Evolutionary conservation across 2,797 vertebrate genomes (phyloP).

Genomic region (Hafferia zeledoni): DNA sequence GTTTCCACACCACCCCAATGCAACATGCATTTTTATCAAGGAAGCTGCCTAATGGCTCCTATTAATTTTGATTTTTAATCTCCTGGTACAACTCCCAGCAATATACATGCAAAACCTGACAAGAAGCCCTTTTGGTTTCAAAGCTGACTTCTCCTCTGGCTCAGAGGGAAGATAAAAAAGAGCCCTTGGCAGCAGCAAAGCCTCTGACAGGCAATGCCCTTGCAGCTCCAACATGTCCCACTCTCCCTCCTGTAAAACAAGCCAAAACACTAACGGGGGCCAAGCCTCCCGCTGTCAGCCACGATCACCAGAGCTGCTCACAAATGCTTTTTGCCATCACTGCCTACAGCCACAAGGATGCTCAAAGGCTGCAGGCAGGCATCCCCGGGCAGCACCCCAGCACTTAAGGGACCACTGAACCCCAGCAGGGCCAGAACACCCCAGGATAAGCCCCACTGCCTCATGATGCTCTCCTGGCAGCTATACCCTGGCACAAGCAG

Average conservation of each 20-base stretch:
- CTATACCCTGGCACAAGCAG: not conserved
- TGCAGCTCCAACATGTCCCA: not conserved
- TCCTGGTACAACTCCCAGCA: not conserved
- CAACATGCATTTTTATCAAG: slow-evolving; percentile 6
- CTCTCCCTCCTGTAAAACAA: not conserved
- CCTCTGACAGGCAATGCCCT: slow-evolving; percentile 15
- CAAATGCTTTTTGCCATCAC: accelerated
- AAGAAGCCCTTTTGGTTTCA: not conserved
- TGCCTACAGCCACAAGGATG: not conserved
- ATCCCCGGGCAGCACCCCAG: accelerated
- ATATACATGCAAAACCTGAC: not conserved
- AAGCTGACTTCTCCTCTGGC: slow-evolving; percentile 16
- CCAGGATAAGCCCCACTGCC: accelerated
- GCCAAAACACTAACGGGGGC: not conserved
- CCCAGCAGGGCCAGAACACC: not conserved
- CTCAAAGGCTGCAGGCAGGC: not conserved
- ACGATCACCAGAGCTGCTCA: not conserved
- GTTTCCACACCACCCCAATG: not conserved
- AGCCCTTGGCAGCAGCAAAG: not conserved
- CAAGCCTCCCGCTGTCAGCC: not conserved
- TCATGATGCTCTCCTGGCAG: not conserved
- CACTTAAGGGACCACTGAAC: not conserved
- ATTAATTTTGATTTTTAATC: slow-evolving; percentile 32
- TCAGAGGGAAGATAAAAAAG: not conserved
- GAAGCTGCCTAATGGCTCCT: not conserved